Conservation (phyloP, 2,797 vertebrate genomes). For the Periophthalmus magnuspinnatus region DNA sequence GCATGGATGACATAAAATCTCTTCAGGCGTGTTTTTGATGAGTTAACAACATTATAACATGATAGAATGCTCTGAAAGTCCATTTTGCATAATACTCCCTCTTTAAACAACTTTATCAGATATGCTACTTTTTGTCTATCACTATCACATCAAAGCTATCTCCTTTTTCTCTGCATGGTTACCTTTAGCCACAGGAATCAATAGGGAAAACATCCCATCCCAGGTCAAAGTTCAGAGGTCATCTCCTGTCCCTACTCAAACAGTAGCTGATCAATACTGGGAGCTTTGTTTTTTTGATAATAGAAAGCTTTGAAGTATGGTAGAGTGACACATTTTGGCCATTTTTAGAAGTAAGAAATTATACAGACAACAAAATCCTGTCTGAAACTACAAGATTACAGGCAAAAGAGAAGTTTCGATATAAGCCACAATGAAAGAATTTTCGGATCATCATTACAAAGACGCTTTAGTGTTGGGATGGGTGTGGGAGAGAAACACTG, state of each 20-base stretch:
- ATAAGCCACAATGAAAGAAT: constrained; percentile 1
- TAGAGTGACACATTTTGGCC: not conserved
- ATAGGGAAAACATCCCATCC: constrained; percentile 45
- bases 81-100: no score
- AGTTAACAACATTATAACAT: no score
- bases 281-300: constrained; percentile 22
- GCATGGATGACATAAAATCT: no score
- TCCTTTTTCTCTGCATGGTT: not conserved
- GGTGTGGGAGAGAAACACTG: not conserved
- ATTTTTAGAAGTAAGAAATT: no score
- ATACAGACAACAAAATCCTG: not conserved
- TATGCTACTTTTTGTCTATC: not conserved
- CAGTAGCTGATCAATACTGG: constrained; percentile 56
- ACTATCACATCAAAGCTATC: not conserved
- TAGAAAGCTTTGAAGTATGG: not conserved
- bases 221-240: constrained; percentile 44
- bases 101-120: not conserved
- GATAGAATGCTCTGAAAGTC: no score
- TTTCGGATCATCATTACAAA: constrained; percentile 8
- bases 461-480: not conserved
- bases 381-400: constrained; percentile 3
- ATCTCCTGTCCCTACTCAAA: constrained; percentile 52
- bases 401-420: not conserved
- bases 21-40: no score
- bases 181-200: constrained; percentile 21